Percentiles rank a stretch among this genome's conserved stretches.
These are phyloP conservation scores for Malthinus seriepunctatus DNA, from an alignment of 2,888 invertebrate species.

Conservation along the genomic window DNA sequence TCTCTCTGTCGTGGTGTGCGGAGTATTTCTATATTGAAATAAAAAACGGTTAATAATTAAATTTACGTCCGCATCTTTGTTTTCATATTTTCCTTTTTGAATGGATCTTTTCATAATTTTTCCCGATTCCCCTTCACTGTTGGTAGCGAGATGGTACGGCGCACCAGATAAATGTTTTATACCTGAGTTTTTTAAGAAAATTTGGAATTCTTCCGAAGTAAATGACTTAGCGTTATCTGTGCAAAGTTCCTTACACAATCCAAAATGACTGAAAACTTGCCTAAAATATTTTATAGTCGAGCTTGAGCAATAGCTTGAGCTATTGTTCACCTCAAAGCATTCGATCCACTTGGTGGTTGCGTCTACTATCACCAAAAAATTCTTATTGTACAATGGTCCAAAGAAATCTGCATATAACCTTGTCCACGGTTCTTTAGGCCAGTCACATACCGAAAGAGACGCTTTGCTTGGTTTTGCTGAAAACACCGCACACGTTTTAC, in stretches of 20 bases:
- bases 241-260: background rate
- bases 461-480: too few species aligned
- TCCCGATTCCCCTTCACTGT: too few species aligned
- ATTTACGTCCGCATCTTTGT: too few species aligned
- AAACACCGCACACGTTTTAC: too few species aligned
- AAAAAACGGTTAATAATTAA: too few species aligned
- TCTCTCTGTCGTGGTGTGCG: too few species aligned
- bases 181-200: background rate
- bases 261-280: background rate
- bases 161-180: background rate
- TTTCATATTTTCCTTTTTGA: background rate
- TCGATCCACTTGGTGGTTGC: background rate
- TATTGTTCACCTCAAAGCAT: background rate
- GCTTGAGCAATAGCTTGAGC: background rate
- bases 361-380: background rate
- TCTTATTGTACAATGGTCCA: background rate
- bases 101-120: slow-evolving; percentile 14
- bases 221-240: background rate
- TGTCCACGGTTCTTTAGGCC: too few species aligned
- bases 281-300: background rate
- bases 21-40: too few species aligned
- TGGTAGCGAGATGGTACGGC: background rate
- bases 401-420: background rate
- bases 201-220: background rate
- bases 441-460: too few species aligned